Evolutionary conservation across 2,888 invertebrate species (phyloP).

Genomic region (Zele albiditarsus): DNA sequence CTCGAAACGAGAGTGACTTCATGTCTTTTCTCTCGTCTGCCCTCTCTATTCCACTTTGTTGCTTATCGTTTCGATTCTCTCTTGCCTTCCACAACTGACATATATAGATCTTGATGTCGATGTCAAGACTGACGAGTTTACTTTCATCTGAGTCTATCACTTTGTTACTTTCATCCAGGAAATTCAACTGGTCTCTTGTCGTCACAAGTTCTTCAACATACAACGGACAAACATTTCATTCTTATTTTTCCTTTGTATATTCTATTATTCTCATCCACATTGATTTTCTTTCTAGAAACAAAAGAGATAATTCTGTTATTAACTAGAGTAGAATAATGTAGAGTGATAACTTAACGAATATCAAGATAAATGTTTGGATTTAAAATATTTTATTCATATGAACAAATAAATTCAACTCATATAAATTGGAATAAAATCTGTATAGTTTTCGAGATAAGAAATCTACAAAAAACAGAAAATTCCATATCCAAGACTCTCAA

Average conservation of each 20-base stretch:
- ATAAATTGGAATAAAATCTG: too few relatives aligned
- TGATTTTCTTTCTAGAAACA: too few relatives aligned
- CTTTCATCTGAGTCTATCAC: conserved; percentile 35
- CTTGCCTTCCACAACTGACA: not conserved
- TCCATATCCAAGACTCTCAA: too few relatives aligned
- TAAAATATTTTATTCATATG: too few relatives aligned
- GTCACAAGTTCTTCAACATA: not conserved
- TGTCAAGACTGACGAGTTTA: conserved; percentile 36
- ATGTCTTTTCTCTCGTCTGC: not conserved
- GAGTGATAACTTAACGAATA: too few relatives aligned
- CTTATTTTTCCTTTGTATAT: conserved; percentile 1
- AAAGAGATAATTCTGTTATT: too few relatives aligned
- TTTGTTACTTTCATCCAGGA: conserved; percentile 42
- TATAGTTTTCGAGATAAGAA: too few relatives aligned
- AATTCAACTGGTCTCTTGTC: conserved; percentile 26
- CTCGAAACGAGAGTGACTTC: conserved; percentile 24
- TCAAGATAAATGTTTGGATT: too few relatives aligned
- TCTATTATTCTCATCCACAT: not conserved
- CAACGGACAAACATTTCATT: conserved; percentile 24
- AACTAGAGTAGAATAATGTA: too few relatives aligned
- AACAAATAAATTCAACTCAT: too few relatives aligned
- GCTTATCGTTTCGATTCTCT: not conserved
- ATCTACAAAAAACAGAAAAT: too few relatives aligned
- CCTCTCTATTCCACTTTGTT: not conserved
- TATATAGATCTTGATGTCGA: conserved; percentile 37